Evolutionary conservation across 2,113 vertebrate species (phyloP).

Genomic region (Pluvianellus socialis): DNA sequence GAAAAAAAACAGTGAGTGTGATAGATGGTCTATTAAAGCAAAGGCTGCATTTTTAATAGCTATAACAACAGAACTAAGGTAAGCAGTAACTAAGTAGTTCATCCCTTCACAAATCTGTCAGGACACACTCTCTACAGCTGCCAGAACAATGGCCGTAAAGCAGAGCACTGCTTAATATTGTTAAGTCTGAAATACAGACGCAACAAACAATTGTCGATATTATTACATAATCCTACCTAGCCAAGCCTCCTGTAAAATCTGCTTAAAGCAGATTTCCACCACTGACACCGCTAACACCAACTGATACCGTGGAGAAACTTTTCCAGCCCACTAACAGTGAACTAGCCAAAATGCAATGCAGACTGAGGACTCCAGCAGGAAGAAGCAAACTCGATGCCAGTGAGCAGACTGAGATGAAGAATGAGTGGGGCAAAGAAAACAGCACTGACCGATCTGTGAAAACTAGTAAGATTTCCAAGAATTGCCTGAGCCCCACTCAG

Average conservation of each 20-base stretch:
- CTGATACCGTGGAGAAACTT: not conserved
- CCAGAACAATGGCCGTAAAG: not conserved
- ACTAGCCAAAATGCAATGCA: not conserved
- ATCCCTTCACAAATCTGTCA: conserved; percentile 1
- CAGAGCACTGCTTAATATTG: not conserved
- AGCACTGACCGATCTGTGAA: not conserved
- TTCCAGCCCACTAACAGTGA: not conserved
- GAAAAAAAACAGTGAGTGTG: not conserved
- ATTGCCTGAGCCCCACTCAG: not conserved
- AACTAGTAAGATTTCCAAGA: not conserved
- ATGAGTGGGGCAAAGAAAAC: not conserved
- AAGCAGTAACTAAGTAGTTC: not conserved
- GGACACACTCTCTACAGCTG: not conserved
- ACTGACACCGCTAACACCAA: not conserved
- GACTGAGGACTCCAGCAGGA: not conserved
- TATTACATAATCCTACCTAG: not conserved
- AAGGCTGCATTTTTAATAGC: not conserved
- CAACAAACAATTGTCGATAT: not conserved
- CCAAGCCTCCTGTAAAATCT: conserved; percentile 2
- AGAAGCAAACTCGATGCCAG: not conserved
- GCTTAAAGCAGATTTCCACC: not conserved
- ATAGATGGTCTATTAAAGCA: not conserved
- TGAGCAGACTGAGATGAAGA: not conserved
- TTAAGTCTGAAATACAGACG: not conserved
- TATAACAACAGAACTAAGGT: not conserved